Evolutionary conservation across 2,797 vertebrate genomes (phyloP), one percentile per base, ranked within the genome.

Genomic region (Rhincodon typus): DNA sequence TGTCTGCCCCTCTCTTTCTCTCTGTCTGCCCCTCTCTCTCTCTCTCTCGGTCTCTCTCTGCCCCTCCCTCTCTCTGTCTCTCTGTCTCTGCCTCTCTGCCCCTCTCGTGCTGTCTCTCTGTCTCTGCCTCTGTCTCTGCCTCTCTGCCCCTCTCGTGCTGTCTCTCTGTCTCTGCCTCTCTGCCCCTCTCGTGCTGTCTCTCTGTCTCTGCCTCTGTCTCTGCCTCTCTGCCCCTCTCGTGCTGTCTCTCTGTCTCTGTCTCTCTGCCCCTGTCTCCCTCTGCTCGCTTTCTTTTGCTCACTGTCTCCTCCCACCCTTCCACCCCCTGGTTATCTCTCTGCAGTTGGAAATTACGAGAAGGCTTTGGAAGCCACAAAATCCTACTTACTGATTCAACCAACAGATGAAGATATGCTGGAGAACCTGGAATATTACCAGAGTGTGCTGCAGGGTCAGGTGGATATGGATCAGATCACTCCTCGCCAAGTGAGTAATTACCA

Each of bases 341-440:
- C 97, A 99, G 99, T 98, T 1, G 97, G 98, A 42, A 96, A 97
- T 95, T 97, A 98, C 0, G 74, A 97, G 93, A 98, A 98, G 96
- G 98, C 99, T 0, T 96, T 99, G 96, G 97, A 98, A 96, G 99
- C 98, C 67, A 98, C 98, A 90, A 97, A 97, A 96, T 97, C 98
- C 91, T 99, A 99, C 97, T 98, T 99, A 94, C 97, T 99, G 0
- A 98, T 99, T 97, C 98, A 99, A 50, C 97, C 99, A 0, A 98
- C 97, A 0, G 98, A 99, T 0, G 98, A 98, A 96, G 99, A 98
- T 95, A 98, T 99, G 97, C 97, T 97, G 2, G 98, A 99, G 77
- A 99, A 99, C 0, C 97, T 98, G 90, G 97, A 97, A 25, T 98
- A 98, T 96, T 99, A 99, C 0, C 69, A 27, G 42, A 34, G 23